phyloP scores from a whole-genome alignment of 2,113 vertebrate species.

The Pithys albifrons region DNA sequence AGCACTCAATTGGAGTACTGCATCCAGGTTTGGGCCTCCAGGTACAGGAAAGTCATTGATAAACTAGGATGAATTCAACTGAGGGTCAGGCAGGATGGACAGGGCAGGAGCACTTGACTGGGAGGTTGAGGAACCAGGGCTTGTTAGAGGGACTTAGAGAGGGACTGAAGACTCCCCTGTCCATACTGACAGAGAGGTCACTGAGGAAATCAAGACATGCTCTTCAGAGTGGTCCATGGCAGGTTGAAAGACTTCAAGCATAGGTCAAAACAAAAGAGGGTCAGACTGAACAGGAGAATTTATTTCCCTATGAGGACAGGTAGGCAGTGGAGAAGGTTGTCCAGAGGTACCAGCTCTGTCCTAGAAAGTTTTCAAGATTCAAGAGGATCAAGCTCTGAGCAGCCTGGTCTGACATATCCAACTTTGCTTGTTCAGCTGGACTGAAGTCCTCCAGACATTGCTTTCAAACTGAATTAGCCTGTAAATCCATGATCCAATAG shows the following conservation, averaged over 20 bases:
- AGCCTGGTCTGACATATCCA: not conserved
- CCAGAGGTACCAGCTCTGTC: not conserved
- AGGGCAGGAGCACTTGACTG: not conserved
- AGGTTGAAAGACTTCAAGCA: not conserved
- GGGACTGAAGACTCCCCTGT: not conserved
- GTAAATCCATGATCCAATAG: not conserved
- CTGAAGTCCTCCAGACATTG: not conserved
- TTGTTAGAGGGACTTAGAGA: not conserved
- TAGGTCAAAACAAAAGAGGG: not conserved
- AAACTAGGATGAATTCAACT: not conserved
- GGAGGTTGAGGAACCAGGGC: not conserved
- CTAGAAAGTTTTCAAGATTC: not conserved
- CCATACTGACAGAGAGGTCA: not conserved
- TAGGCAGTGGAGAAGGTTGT: not conserved
- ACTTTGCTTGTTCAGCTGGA: not conserved
- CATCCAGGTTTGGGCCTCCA: not conserved
- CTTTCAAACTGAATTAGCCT: not conserved
- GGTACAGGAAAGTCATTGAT: not conserved
- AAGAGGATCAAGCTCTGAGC: not conserved
- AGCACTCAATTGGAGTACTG: not conserved
- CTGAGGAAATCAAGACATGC: not conserved
- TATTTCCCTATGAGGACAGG: not conserved
- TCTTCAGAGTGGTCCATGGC: accelerated
- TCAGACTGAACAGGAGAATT: not conserved
- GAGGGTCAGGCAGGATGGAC: not conserved